Base-by-base conservation (phyloP, 2,113 vertebrate genomes). In the Rhabdomys dilectus region DNA sequence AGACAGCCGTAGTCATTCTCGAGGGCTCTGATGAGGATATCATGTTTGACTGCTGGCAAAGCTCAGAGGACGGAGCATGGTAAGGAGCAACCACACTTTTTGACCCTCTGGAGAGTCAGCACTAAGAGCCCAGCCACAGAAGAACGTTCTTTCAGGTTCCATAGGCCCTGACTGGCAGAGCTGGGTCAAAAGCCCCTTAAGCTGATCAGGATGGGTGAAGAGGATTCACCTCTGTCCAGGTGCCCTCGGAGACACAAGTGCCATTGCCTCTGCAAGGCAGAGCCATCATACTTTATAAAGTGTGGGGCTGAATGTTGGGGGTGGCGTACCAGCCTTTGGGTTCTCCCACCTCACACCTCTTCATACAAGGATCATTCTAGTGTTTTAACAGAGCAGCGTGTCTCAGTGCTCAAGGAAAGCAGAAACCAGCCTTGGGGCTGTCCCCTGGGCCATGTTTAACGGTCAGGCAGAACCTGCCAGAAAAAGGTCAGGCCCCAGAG, bases 391-490 rank as follows among this genome's bases (percentile, higher is more conserved):
- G 34, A 22, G n/a, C 62, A 26, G 36, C 2, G 17, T 22, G 80
- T 89, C 72, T 66, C 48, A 58, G 62, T 81, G 75, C 66, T 36
- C 36, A 91, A 80, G 72, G 3, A n/a, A 88, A 91, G 58, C 29
- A 92, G 34, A 53, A 56, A 85, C 53, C 81, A 89, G 84, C 75
- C 53, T 53, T 68, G 34, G 78, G 31, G n/a, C 42, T 4, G 8
- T 51, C 29, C 90, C 45, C 17, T 48, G 42, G 77, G n/a, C 53
- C 60, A 58, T 26, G 56, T 86, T 88, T 76, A 78, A 85, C 31
- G 76, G n/a, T 48, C 81, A 94, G 77, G 42, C 92, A 60, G 87
- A 94, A 75, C 77, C 82, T 93, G 58, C 77, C 42, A 84, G 81
- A 53, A 86, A 94, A 94, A 93, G 81, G 85, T 45, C n/a, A 80